Base-by-base conservation (phyloP, 2,113 vertebrate species). In the Alouatta palliata region DNA sequence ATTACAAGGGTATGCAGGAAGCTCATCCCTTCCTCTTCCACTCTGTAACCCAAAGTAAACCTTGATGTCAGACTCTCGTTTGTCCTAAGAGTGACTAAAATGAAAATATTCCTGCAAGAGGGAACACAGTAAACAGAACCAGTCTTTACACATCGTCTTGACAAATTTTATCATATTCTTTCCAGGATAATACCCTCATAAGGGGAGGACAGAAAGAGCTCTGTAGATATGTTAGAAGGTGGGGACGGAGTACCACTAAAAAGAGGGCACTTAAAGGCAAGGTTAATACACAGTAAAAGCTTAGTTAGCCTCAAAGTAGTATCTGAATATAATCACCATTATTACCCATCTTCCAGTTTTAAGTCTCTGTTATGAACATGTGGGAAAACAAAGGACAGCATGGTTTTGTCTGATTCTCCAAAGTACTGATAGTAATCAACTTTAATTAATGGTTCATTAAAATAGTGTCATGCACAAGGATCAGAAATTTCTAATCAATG, bases 391-490 rank as follows among this genome's bases (percentile, higher is more conserved):
- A 94, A 89, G 30, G 30, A 21, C 32, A n/a, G 27, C 16, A 30
- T 64, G 23, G 35, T 61, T 13, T 52, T 76, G 89, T 64, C 49
- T 40, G 11, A 71, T 35, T 49, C 64, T 35, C 81, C 58, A 61
- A 37, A 45, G 7, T 73, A 82, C 95, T 95, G 71, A 92, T 79
- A 81, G 93, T 86, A 77, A 97, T 92, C 84, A 95, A 64, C 71
- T 88, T 90, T 61, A 91, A 37, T 89, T 92, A 92, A 87, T 79
- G 73, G 35, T 40, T 94, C 58, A 75, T 89, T 88, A 83, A 75
- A 45, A 45, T 47, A 47, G 37, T 0, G 64, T 56, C 43, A 1
- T 84, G 81, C n/a, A 56, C 73, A 76, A 93, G 87, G 89, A 61
- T 81, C 73, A 70, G 68, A 61, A 61, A 89, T 70, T 87, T 61